Base-by-base conservation (phyloP, 2,888 invertebrate genomes). In the Blera fallax region DNA sequence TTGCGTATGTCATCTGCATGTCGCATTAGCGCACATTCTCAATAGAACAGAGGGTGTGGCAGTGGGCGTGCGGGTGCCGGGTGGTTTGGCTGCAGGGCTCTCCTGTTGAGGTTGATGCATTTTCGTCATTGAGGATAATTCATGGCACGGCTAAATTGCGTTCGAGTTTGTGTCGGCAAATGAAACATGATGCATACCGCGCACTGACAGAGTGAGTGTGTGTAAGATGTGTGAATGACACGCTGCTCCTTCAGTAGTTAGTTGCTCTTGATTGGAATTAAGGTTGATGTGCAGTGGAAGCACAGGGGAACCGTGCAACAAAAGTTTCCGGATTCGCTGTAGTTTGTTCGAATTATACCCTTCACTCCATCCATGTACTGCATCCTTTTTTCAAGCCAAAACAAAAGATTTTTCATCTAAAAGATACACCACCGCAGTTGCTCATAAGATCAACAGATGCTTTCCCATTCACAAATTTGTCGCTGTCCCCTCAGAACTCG, bases 1-100 rank as follows among this genome's bases (percentile, higher is more conserved):
- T 85, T 85, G 76, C 77, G 85, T 85, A 77, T 85, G 85, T 85
- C 85, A 85, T 85, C 81, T 81, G 85, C 85, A 85, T 81, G 85
- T 81, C 81, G 81, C 85, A 85, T 85, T 85, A 85, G 85, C 81
- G 85, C 58, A 62, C 58, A 70, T 77, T 60, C 60, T 40, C 64
- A 34, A 77, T 58, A 64, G 72, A 76, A 29, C n/a, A 32, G 5
- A 54, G 72, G 48, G 54, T 70, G 54, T 24, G 32, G 43, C 77
- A 67, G 34, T 37, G 32, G 45, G 58, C 8, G 48, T 32, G 14
- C 8, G 37, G 3, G 48, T 24, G 77, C 21, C 14, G 8, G 34
- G 2, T 24, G 34, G 50, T 50, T 82, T 56, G 27, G 24, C 60
- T 65, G 40, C 34, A 45, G 58, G 32, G 48, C 34, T 29, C 37